These are phyloP conservation scores for Amphiduros pacificus DNA, from an alignment of 2,888 invertebrate species.

Conservation along the genomic window DNA sequence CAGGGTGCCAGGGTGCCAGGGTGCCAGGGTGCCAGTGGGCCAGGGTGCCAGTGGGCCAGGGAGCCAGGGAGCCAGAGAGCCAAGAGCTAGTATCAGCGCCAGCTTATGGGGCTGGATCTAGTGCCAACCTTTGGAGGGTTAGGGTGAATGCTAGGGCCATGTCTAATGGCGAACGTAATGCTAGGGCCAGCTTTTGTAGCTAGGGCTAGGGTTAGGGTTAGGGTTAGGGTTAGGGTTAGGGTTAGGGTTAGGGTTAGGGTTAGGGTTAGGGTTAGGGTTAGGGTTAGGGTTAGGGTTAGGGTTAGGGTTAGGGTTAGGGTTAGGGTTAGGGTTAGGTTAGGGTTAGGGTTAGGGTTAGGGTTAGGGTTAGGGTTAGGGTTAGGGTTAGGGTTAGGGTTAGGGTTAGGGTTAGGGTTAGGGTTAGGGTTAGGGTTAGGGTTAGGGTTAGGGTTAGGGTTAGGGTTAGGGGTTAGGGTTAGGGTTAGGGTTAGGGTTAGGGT, in stretches of 20 bases:
- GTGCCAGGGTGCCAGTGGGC: too few relatives aligned
- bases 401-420: slow-evolving; percentile 13
- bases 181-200: slow-evolving; percentile 26
- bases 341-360: slow-evolving; percentile 18
- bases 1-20: too few relatives aligned
- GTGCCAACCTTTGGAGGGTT: too few relatives aligned
- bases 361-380: slow-evolving; percentile 22
- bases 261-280: slow-evolving; percentile 23
- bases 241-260: slow-evolving; percentile 25
- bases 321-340: slow-evolving; percentile 3
- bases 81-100: too few relatives aligned
- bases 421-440: slow-evolving; percentile 18
- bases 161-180: slow-evolving; percentile 15
- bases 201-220: slow-evolving; percentile 18
- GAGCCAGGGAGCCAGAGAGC: too few relatives aligned
- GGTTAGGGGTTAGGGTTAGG: slow-evolving; percentile 24
- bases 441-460: slow-evolving; percentile 22
- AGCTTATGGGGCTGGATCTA: too few relatives aligned
- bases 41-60: too few relatives aligned
- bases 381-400: slow-evolving; percentile 17
- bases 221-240: slow-evolving; percentile 23
- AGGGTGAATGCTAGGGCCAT: slow-evolving; percentile 20
- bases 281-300: slow-evolving; percentile 25
- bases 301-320: slow-evolving; percentile 22
- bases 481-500: slow-evolving; percentile 20